Percentiles rank a stretch among this genome's conserved stretches.
Evolutionary conservation across 2,113 vertebrate species (phyloP).

Genomic region (Calidris pugnax): DNA sequence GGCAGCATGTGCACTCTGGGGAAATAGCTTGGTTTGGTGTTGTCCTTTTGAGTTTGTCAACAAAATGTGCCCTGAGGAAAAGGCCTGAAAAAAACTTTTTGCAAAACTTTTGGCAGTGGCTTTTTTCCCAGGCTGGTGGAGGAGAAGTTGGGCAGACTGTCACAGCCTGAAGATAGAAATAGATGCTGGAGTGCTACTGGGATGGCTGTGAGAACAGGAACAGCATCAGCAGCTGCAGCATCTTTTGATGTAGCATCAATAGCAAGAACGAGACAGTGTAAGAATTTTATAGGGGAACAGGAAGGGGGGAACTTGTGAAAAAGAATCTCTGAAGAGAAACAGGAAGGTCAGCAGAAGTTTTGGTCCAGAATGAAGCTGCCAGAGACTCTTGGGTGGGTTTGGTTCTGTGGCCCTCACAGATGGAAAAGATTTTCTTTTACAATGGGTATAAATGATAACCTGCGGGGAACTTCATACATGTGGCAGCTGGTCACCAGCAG

Average conservation of each 20-base stretch:
- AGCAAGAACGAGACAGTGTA: not conserved
- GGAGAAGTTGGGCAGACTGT: slow-evolving; percentile 5
- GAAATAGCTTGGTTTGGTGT: slow-evolving; percentile 41
- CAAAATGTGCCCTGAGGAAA: slow-evolving; percentile 47
- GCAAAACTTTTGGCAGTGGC: slow-evolving; percentile 28
- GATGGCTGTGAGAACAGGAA: slow-evolving; percentile 39
- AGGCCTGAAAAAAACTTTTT: slow-evolving; percentile 20
- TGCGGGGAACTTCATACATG: not conserved
- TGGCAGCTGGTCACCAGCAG: not conserved
- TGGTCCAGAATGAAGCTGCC: not conserved
- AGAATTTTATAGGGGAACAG: not conserved
- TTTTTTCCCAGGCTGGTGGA: slow-evolving; percentile 49
- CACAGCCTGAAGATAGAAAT: slow-evolving; percentile 29
- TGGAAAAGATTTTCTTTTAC: not conserved
- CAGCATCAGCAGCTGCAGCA: slow-evolving; percentile 12
- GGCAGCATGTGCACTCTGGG: slow-evolving; percentile 17
- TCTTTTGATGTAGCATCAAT: slow-evolving; percentile 42
- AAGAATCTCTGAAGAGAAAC: not conserved
- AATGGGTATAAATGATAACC: not conserved
- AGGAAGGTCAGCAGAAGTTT: not conserved
- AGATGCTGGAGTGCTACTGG: slow-evolving; percentile 30
- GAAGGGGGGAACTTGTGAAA: not conserved
- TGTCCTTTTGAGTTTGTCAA: slow-evolving; percentile 52
- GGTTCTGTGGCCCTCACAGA: not conserved
- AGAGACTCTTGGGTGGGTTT: not conserved